These are phyloP conservation scores for Amazona vittata DNA, from an alignment of 2,113 vertebrate genomes.

Conservation along the genomic window DNA sequence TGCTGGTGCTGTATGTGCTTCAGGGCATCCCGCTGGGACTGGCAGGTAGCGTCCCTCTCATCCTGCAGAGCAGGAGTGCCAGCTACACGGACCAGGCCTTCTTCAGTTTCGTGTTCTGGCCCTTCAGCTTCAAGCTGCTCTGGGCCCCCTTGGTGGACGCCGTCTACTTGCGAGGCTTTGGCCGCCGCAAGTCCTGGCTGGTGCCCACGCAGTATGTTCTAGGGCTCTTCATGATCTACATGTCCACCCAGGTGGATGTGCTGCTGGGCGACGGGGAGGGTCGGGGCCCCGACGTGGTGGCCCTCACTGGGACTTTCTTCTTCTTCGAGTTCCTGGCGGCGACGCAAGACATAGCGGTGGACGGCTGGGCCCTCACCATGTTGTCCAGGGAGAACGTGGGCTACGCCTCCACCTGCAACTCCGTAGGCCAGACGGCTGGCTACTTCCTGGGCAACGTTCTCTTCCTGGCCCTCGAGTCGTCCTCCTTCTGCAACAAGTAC, in stretches of 20 bases:
- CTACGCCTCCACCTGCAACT: slow-evolving; percentile 97
- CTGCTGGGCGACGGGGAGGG: slow-evolving; percentile 80
- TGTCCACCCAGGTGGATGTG: slow-evolving; percentile 83
- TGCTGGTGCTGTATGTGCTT: slow-evolving; percentile 93
- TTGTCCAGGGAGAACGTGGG: slow-evolving; percentile 94
- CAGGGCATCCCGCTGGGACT: slow-evolving; percentile 96
- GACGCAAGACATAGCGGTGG: slow-evolving; percentile 98
- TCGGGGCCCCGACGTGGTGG: slow-evolving; percentile 80
- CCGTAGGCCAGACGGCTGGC: slow-evolving; percentile 95
- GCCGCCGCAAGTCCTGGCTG: slow-evolving; percentile 96
- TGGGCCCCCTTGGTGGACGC: slow-evolving; percentile 97
- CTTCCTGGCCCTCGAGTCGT: slow-evolving; percentile 94
- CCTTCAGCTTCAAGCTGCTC: slow-evolving; percentile 94
- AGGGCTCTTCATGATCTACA: slow-evolving; percentile 94
- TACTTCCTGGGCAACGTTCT: slow-evolving; percentile 98
- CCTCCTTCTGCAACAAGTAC: slow-evolving; percentile 97
- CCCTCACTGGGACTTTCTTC: slow-evolving; percentile 91
- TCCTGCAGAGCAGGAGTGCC: slow-evolving; percentile 90
- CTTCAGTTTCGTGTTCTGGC: slow-evolving; percentile 99
- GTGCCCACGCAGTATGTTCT: slow-evolving; percentile 95
- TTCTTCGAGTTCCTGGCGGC: slow-evolving; percentile 94
- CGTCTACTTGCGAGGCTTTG: slow-evolving; percentile 87
- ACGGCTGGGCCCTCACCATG: slow-evolving; percentile 98
- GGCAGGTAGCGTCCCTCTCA: slow-evolving; percentile 93
- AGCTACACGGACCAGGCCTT: slow-evolving; percentile 97